Percentiles rank a stretch among this genome's conserved stretches.
phyloP scores from a whole-genome alignment of 1,140 invertebrate genomes.

The Macrostomum lignano region DNA sequence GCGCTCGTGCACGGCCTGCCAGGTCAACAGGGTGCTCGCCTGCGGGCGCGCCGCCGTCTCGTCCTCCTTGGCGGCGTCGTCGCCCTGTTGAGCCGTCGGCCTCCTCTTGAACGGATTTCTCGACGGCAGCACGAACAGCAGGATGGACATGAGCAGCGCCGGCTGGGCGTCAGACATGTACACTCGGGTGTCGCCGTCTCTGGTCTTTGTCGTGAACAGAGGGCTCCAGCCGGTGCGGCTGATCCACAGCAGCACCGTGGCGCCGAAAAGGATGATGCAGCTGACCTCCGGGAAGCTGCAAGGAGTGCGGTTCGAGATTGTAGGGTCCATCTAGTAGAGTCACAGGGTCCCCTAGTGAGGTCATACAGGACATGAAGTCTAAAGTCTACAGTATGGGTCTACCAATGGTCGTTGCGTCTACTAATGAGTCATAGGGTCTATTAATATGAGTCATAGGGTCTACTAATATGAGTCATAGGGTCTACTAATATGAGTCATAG shows the following conservation, averaged over 20 bases:
- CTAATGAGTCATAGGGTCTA: no score
- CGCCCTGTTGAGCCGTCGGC: not conserved
- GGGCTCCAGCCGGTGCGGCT: not conserved
- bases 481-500: no score
- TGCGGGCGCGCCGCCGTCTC: conserved; percentile 5
- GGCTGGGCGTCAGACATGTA: conserved; percentile 41
- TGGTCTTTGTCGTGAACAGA: not conserved
- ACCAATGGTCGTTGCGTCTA: no score
- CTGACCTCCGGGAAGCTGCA: conserved; percentile 36
- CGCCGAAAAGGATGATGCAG: conserved; percentile 42
- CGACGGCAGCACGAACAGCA: conserved; percentile 49
- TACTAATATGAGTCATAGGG: no score
- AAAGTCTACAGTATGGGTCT: no score
- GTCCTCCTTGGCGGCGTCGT: not conserved
- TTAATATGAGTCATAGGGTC: no score
- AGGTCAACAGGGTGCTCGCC: conserved; percentile 14
- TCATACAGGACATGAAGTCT: no score
- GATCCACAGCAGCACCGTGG: conserved; percentile 51
- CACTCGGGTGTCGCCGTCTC: conserved; percentile 10
- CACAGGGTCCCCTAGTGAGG: no score
- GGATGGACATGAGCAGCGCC: conserved; percentile 44
- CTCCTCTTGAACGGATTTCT: conserved; percentile 16
- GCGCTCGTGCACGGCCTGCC: conserved; percentile 22
- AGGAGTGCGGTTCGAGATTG: conserved; percentile 2
- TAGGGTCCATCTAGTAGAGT: no score